Evolutionary conservation across 2,113 vertebrate genomes (phyloP), one percentile per base, ranked within the genome.

Genomic region (Turdus rufiventris): DNA sequence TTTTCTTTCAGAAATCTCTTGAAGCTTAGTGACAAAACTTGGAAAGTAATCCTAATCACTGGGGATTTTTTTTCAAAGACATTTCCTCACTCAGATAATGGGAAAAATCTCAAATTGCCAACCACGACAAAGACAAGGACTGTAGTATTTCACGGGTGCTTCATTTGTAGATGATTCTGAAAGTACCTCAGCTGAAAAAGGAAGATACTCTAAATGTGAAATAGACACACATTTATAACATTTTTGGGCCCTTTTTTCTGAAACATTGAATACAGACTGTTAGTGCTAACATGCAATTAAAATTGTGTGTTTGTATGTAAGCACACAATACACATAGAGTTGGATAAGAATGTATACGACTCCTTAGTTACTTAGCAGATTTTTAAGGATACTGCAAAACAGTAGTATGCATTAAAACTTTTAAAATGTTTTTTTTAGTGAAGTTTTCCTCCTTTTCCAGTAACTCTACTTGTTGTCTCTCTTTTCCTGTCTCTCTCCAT

Each of bases 1-100:
- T 88, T 91, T 84, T 79, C 76, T 68, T 92, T 93, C 77, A 89
- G 34, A 93, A 82, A 85, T 79, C 40, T 91, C 56, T 93, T 96
- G 56, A 68, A 91, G 70, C 58, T 88, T 67, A 23, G 51, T 34
- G 63, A 73, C 87, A 28, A 96, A 95, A 94, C 75, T 87, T 88
- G 68, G 91, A 94, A 89, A 89, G 34, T 68, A 89, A 85, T 88
- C 51, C 61, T 85, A 62, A 91, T 90, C 82, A 85, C 24, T 58
- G 18, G 19, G 8, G 16, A 26, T 53, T 33, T 92, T 75, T 88
- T 89, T 74, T 12, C 51, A 65, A 77, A 71, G 71, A 68, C 12
- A 65, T 85, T 84, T 93, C 12, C 25, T 66, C 17, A 51, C 42
- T 91, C 70, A 74, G 63, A 90, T 34, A 84, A 62, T n/a, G 33